Base-by-base conservation (phyloP, 2,888 invertebrate species). In the Acanthosepion esculentum region DNA sequence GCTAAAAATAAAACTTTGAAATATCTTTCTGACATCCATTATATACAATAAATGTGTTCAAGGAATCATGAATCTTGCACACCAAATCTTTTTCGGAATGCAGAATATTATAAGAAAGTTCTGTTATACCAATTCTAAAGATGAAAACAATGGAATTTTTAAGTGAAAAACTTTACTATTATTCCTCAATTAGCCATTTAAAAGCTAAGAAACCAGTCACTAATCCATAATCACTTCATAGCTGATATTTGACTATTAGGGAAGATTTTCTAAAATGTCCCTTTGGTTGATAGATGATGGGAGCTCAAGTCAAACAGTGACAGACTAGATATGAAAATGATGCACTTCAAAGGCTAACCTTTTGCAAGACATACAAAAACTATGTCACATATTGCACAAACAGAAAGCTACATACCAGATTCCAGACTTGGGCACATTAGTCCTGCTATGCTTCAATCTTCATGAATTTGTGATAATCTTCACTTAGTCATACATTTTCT, bases 151-250 rank as follows among this genome's bases (percentile, higher is more conserved):
- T n/a, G n/a, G n/a, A 78, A 78, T n/a, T 78, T 7, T 78, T n/a
- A 78, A 78, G 23, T 33, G 33, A 12, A 78, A 78, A 78, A 78
- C 78, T 78, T 78, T n/a, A 15, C 78, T 15, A 7, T 78, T 78
- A n/a, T 78, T 33, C n/a, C 15, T 33, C 78, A 33, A 78, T 78
- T 78, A 78, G 15, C 59, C 59, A 7, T 59, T 59, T 59, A 59
- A 59, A 59, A 59, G 59, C 23, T n/a, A 78, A 78, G 78, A 12
- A 78, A 33, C 78, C 4, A 78, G 15, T 18, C 78, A 78, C 10
- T 78, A 78, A 78, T 78, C 78, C n/a, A 78, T 78, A 78, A 78
- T n/a, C 78, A n/a, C 78, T 78, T 78, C 78, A 78, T 78, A n/a
- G 78, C n/a, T 78, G 78, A 78, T 78, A n/a, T 78, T n/a, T n/a